Evolutionary conservation across 2,888 invertebrate genomes (phyloP), one percentile per base, ranked within the genome.

Genomic region (Globia sparganii): DNA sequence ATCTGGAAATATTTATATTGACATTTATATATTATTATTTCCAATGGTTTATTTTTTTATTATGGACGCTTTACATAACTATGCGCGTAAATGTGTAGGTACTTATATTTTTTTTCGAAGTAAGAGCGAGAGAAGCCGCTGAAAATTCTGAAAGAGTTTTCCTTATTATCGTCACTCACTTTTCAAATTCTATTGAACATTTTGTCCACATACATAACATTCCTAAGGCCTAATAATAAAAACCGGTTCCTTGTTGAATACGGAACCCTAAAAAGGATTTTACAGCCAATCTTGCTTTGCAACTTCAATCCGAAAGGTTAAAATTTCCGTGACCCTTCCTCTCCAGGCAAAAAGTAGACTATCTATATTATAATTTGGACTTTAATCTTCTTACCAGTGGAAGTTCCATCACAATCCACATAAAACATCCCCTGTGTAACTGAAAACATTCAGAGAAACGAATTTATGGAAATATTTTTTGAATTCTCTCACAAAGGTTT

Each of bases 311-410:
- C 62, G 64, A 77, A 76, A 85, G 73, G 75, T 81, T 77, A 66
- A 76, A 77, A 78, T 76, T 73, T 61, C 66, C 61, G 78, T 80
- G 85, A 86, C 87, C 84, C 84, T 86, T 86, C 69, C 80, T n/a
- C 58, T 66, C 43, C 72, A 53, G 62, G 46, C 62, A 75, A 81
- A 86, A 84, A 86, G 76, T 77, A 73, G 75, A 70, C 84, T 37
- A 86, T 86, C 81, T 85, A 77, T 86, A 84, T 85, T 84, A 84
- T 81, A 85, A 84, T 86, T 85, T 77, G 68, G 58, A 74, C 64
- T 86, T 85, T 85, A 85, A 86, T 86, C 84, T 86, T 80, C 74
- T 80, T 76, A 84, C 25, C 80, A 74, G 69, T 70, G 69, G 66
- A 78, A 83, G 59, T 58, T 80, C 46, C 75, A 64, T 83, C 80